Evolutionary conservation across 64 coral and sea anemone genomes (phyloP), one percentile per base, ranked within the genome.

Genomic region (Montipora sp.): DNA sequence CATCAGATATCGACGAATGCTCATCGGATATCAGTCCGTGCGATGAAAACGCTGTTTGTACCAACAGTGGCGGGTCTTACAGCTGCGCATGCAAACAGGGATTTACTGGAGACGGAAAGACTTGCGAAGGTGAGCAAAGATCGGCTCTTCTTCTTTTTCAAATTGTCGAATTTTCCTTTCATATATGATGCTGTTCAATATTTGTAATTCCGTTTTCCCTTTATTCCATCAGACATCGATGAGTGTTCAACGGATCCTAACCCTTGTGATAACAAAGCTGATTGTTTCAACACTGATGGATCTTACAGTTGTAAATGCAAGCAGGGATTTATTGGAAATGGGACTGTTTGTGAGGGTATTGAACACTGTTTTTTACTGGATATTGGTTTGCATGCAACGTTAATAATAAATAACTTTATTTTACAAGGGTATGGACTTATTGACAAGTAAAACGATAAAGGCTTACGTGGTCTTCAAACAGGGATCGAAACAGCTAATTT

Each of bases 31-130:
- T 13, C 36, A 2, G 36, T 36, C 36, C 36, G 36, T 36, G 36
- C 1, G 60, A 88, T 80, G 45, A 65, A 75, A 92, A 95, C 67
- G 90, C 90, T 9, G 67, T 59, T 15, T 95, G 94, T 19, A 65
- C 77, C 49, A 95, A 95, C 59, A 95, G 16, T 45, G n/a, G 27
- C 44, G 94, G 94, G 5, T 92, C 94, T 19, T 92, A 89, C 47
- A 51, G 74, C 55, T 95, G 94, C 57, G 55, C 73, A 71, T 95
- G 94, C 76, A 59, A 47, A 27, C 77, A 92, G 15, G 90, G 90
- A 19, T 96, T 79, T 15, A 90, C 81, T 18, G 91, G 95, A 19
- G 19, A 96, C 75, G 95, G 95, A 1, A 81, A 7, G 14, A 1
- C 21, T n/a, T 79, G 83, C 27, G 23, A 61, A 87, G 75, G 91